Conservation (phyloP, 2,797 vertebrate species). For the Ciconia nigra region DNA sequence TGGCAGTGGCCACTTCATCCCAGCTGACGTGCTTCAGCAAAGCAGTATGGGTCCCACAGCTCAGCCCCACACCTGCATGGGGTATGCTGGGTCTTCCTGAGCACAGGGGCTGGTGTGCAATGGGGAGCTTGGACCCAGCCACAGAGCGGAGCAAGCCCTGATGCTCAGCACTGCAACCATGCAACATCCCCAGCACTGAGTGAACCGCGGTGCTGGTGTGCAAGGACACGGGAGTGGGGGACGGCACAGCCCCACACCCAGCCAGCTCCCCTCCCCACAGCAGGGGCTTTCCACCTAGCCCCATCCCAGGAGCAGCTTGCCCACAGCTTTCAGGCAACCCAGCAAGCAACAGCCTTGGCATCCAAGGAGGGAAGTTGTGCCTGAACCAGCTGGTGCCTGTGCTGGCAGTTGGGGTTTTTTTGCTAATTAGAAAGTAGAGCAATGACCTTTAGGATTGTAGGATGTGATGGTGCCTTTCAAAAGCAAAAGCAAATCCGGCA, state of each 20-base stretch:
- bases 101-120: accelerated
- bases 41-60: not conserved
- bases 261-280: not conserved
- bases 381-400: accelerated
- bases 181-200: accelerated
- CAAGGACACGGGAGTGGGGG: accelerated
- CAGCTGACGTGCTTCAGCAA: not conserved
- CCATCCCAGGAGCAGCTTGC: not conserved
- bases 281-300: not conserved
- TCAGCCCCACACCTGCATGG: not conserved
- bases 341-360: accelerated
- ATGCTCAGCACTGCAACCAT: accelerated
- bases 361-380: not conserved
- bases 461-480: not conserved
- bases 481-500: not conserved
- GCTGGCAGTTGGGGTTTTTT: not conserved
- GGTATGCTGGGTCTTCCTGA: not conserved
- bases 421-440: not conserved
- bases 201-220: accelerated
- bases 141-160: not conserved
- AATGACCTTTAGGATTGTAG: not conserved
- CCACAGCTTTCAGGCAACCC: not conserved
- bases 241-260: accelerated
- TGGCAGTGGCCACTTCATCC: accelerated
- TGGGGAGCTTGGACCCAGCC: accelerated